These are phyloP conservation scores for Aurelia aurita DNA, from an alignment of 30 jellyfish, hydroid and myxozoan species.

Conservation along the genomic window DNA sequence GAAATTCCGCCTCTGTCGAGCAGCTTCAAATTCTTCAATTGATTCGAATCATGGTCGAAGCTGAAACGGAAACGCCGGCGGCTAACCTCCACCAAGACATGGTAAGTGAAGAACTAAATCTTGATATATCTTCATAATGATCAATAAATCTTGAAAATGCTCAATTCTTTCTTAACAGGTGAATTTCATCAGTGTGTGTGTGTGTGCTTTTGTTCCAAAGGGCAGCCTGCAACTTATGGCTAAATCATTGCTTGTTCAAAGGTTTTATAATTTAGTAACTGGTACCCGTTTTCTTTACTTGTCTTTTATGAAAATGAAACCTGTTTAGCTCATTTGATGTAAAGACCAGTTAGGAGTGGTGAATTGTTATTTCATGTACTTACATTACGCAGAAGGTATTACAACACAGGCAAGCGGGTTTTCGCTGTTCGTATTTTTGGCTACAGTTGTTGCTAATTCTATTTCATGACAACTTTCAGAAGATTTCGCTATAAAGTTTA, in stretches of 20 bases:
- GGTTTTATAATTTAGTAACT: slow-evolving; percentile 67
- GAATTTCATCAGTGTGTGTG: slow-evolving; percentile 17
- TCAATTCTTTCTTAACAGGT: slow-evolving; percentile 48
- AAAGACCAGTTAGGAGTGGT: slow-evolving; percentile 31
- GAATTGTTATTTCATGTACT: background rate
- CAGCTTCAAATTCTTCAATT: too few relatives aligned
- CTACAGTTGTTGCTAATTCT: too few relatives aligned
- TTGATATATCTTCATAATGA: too few relatives aligned
- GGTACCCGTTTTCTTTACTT: slow-evolving; percentile 80
- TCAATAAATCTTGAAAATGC: too few relatives aligned
- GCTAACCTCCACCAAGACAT: slow-evolving; percentile 17
- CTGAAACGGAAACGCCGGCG: slow-evolving; percentile 17
- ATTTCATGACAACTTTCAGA: too few relatives aligned
- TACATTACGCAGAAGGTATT: background rate
- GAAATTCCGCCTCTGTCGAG: too few relatives aligned
- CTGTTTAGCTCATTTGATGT: slow-evolving; percentile 60
- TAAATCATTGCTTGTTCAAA: slow-evolving; percentile 68
- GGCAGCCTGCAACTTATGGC: slow-evolving; percentile 28
- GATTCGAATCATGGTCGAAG: slow-evolving; percentile 36
- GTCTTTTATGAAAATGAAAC: slow-evolving; percentile 47
- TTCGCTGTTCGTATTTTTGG: too few relatives aligned
- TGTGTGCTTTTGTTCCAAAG: slow-evolving; percentile 51
- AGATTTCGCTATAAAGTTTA: too few relatives aligned
- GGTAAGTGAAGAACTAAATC: slow-evolving; percentile 43
- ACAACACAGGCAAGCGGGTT: too few relatives aligned